phyloP scores from a whole-genome alignment of 2,888 invertebrate genomes.

The Selenia dentaria region DNA sequence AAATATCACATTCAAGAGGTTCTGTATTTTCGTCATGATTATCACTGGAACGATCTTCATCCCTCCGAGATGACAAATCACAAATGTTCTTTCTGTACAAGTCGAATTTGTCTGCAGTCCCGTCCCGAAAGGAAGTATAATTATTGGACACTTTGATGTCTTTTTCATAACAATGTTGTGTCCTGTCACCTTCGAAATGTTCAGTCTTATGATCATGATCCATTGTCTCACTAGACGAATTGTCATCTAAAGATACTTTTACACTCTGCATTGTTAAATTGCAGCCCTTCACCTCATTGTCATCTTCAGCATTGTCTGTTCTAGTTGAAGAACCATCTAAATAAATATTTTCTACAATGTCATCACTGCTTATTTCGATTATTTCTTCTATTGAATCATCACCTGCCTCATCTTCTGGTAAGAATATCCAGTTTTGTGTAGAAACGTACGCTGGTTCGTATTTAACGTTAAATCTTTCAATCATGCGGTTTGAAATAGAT shows the following conservation, averaged over 20 bases:
- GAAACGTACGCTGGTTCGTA: conserved; percentile 2
- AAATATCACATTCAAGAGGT: too few species aligned
- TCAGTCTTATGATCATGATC: not conserved
- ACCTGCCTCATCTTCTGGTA: conserved; percentile 10
- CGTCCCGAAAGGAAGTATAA: too few species aligned
- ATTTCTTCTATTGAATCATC: conserved; percentile 16
- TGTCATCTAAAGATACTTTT: not conserved
- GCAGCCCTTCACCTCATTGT: not conserved
- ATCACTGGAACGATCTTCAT: not conserved
- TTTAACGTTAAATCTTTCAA: not conserved
- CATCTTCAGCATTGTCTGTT: not conserved
- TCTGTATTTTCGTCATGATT: not conserved
- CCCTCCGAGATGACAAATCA: not conserved
- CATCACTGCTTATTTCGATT: conserved; percentile 18
- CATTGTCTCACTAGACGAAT: not conserved
- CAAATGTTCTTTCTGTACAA: not conserved
- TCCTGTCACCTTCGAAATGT: not conserved
- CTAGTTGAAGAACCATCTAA: not conserved
- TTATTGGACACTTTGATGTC: too few species aligned
- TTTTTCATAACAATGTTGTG: too few species aligned
- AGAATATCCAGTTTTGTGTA: conserved; percentile 7
- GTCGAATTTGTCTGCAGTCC: too few species aligned
- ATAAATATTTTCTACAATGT: conserved; percentile 11
- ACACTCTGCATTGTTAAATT: not conserved
- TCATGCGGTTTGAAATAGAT: not conserved